These are phyloP conservation scores for Drosophila stalkeri DNA, from an alignment of 2,888 invertebrate species.

Conservation along the genomic window DNA sequence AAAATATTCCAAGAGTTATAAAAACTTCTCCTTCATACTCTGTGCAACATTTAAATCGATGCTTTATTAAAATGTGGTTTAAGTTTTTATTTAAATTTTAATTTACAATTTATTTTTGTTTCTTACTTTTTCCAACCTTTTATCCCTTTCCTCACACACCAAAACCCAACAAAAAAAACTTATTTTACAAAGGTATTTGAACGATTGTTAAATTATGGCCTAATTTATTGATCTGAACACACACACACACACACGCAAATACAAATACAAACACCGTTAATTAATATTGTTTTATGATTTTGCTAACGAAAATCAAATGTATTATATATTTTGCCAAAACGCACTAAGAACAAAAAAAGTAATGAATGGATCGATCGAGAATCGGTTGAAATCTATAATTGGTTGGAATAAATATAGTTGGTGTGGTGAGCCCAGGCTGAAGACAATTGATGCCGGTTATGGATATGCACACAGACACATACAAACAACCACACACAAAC, in stretches of 20 bases:
- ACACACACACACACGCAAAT: slow-evolving; percentile 1
- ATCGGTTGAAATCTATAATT: slow-evolving; percentile 9
- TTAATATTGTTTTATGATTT: slow-evolving; percentile 52
- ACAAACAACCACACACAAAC: slow-evolving; percentile 37
- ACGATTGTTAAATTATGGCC: slow-evolving; percentile 34
- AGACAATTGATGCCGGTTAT: slow-evolving; percentile 47
- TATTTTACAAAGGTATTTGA: slow-evolving; percentile 67
- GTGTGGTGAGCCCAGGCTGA: slow-evolving; percentile 40
- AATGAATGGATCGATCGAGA: slow-evolving; percentile 9
- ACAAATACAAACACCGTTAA: slow-evolving; percentile 19
- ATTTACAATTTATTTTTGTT: slow-evolving; percentile 64
- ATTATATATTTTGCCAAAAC: slow-evolving; percentile 59
- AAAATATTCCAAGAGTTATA: background rate
- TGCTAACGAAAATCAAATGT: slow-evolving; percentile 57
- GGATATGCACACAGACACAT: slow-evolving; percentile 49
- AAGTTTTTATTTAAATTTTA: slow-evolving; percentile 69
- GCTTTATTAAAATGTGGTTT: slow-evolving; percentile 46
- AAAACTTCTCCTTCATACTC: slow-evolving; percentile 1
- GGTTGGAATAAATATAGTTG: slow-evolving; percentile 38
- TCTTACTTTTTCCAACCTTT: slow-evolving; percentile 62
- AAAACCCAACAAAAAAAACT: slow-evolving; percentile 15
- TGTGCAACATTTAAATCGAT: background rate
- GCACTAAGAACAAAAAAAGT: slow-evolving; percentile 63
- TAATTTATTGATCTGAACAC: slow-evolving; percentile 32
- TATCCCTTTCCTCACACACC: slow-evolving; percentile 21